Evolutionary conservation across 2,113 vertebrate species (phyloP).

Genomic region (Fulica atra): DNA sequence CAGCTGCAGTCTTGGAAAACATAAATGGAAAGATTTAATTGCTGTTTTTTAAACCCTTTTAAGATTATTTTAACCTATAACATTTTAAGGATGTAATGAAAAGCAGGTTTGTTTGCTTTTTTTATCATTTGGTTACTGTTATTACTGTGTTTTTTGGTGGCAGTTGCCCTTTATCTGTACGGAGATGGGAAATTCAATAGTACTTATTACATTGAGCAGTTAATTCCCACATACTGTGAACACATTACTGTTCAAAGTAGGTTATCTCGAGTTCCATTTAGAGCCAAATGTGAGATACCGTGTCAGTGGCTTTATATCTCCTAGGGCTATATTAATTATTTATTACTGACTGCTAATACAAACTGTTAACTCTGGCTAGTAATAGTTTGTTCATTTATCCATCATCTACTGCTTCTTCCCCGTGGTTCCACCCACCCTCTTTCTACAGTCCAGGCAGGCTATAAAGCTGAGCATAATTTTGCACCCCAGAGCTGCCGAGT

Average conservation of each 20-base stretch:
- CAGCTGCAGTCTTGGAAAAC: constrained; percentile 84
- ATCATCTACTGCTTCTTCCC: neutral
- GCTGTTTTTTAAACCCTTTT: constrained; percentile 75
- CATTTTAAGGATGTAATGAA: constrained; percentile 75
- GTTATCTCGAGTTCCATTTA: constrained; percentile 78
- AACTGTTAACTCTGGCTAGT: constrained; percentile 72
- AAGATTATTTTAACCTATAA: constrained; percentile 80
- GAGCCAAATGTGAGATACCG: constrained; percentile 62
- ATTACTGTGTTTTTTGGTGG: constrained; percentile 57
- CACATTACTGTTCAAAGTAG: constrained; percentile 79
- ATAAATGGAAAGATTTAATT: constrained; percentile 85
- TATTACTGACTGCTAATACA: constrained; percentile 72
- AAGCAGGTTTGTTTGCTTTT: constrained; percentile 59
- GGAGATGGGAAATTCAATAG: constrained; percentile 75
- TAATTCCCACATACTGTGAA: constrained; percentile 85
- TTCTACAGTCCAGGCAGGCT: rapidly evolving
- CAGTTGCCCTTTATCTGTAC: constrained; percentile 70
- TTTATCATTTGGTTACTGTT: constrained; percentile 58
- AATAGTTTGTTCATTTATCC: constrained; percentile 48
- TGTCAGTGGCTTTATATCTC: constrained; percentile 70
- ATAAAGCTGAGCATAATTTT: neutral
- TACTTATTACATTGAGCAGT: constrained; percentile 78
- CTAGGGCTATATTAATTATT: constrained; percentile 80
- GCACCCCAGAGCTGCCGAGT: neutral
- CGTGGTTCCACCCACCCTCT: neutral